These are phyloP conservation scores for Chloropsis cyanopogon DNA, from an alignment of 2,113 vertebrate species.

Conservation along the genomic window DNA sequence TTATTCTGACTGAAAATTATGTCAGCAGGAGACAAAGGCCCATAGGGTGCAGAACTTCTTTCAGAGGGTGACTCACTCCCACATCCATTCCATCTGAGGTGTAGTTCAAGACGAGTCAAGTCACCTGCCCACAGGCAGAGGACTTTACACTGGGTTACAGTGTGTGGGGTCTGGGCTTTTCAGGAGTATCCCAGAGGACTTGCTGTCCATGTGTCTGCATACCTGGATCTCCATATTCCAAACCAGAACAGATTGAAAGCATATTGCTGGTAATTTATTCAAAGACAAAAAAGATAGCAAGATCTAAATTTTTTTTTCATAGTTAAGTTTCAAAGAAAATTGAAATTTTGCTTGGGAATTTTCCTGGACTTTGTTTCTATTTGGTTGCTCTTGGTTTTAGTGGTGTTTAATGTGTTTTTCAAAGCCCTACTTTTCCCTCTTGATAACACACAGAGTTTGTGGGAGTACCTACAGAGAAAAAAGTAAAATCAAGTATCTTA, in stretches of 20 bases:
- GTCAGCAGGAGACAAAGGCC: background rate
- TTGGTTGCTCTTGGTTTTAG: background rate
- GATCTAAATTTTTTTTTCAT: background rate
- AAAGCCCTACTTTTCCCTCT: background rate
- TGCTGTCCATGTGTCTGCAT: background rate
- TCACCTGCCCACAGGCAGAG: background rate
- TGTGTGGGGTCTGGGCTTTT: background rate
- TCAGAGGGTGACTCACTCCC: background rate
- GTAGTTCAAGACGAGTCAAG: background rate
- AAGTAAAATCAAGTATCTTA: background rate
- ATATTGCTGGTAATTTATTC: background rate
- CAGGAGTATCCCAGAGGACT: background rate
- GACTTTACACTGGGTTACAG: background rate
- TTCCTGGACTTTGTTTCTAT: background rate
- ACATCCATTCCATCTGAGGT: background rate
- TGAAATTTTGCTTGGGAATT: background rate
- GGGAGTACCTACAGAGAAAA: background rate
- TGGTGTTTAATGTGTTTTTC: background rate
- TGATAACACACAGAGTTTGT: background rate
- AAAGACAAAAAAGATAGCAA: background rate
- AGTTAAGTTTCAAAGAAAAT: background rate
- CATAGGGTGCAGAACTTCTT: background rate
- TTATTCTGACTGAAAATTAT: background rate
- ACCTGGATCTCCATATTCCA: background rate
- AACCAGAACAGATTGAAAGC: background rate